These are phyloP conservation scores for Paramacrobiotus metropolitanus DNA, from an alignment of 1,140 invertebrate species.

Conservation along the genomic window DNA sequence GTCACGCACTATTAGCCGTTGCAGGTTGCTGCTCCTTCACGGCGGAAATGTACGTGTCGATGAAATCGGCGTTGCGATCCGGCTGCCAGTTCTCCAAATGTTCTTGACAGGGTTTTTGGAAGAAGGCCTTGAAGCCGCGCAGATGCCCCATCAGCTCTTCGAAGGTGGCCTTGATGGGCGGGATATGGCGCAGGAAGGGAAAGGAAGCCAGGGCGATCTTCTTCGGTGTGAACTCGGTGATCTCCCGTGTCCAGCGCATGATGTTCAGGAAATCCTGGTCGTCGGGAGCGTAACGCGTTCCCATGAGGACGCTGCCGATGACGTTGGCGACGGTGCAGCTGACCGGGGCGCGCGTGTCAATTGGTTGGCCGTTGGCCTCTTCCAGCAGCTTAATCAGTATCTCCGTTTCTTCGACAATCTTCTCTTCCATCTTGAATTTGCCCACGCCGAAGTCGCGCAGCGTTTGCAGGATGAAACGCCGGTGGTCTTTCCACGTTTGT, in stretches of 20 bases:
- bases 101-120: too few species aligned
- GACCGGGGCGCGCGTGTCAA: neutral
- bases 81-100: neutral
- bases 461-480: too few species aligned
- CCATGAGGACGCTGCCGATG: neutral
- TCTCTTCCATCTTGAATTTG: constrained; percentile 42
- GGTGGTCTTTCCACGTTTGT: too few species aligned
- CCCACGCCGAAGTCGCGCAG: too few species aligned
- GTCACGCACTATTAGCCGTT: neutral
- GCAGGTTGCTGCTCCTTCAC: too few species aligned
- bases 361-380: neutral
- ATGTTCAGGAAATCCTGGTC: constrained; percentile 13
- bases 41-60: neutral
- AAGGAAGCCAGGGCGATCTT: neutral
- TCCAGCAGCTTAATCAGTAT: constrained; percentile 20
- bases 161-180: neutral
- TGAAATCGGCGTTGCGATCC: neutral
- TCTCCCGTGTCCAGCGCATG: neutral
- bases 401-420: constrained; percentile 30
- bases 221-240: neutral
- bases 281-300: constrained; percentile 3
- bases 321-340: neutral
- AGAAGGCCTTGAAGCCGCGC: too few species aligned
- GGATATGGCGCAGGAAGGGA: neutral
- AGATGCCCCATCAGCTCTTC: too few species aligned